A percentile compares a stretch with the other conserved stretches of the same genome.
These are phyloP conservation scores for Melanocharis versteri DNA, from an alignment of 2,113 vertebrate genomes.

Conservation along the genomic window DNA sequence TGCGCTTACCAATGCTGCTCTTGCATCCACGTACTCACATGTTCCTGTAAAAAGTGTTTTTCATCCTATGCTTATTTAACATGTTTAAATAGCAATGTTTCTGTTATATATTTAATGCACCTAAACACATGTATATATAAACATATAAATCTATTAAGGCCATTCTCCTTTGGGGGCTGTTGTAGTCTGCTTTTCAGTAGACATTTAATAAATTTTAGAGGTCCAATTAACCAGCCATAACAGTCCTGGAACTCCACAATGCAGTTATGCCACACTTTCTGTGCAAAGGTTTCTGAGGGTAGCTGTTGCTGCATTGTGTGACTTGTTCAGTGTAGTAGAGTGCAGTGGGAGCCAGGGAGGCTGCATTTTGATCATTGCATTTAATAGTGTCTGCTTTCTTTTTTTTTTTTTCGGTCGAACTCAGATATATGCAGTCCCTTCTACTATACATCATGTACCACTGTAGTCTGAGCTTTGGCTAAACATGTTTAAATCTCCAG, in stretches of 20 bases:
- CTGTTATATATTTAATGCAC: not conserved
- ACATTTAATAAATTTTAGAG: not conserved
- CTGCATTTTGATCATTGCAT: not conserved
- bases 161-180: not conserved
- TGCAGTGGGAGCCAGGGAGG: not conserved
- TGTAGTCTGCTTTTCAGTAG: not conserved
- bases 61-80: not conserved
- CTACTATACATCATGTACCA: not conserved
- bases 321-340: not conserved
- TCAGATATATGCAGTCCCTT: not conserved
- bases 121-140: not conserved
- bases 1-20: accelerated
- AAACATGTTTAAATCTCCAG: not conserved
- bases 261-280: not conserved
- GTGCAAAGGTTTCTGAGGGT: not conserved
- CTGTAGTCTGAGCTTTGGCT: not conserved
- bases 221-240: not conserved
- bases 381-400: not conserved
- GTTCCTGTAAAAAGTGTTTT: not conserved
- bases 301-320: not conserved
- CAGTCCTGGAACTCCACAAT: not conserved
- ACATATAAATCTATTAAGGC: not conserved
- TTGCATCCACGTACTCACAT: not conserved
- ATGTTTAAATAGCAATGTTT: not conserved
- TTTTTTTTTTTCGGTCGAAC: not conserved